A percentile compares a stretch with the other conserved stretches of the same genome.
phyloP scores from a whole-genome alignment of 92 coral and sea anemone species.

The Virgularia gustaviana region DNA sequence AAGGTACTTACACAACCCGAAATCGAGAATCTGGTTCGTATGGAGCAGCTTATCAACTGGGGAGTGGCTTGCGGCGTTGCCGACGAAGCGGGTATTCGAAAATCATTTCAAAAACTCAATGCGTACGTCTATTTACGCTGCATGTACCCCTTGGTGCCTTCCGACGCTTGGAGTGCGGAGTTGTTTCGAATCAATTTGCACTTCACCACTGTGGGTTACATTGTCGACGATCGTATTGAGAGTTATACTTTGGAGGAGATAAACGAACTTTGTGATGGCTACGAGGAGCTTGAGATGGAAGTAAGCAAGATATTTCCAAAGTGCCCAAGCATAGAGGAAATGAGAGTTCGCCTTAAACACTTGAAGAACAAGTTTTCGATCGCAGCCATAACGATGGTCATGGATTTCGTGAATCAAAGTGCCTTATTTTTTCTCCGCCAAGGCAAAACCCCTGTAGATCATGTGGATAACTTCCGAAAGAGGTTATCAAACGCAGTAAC shows the following conservation, averaged over 20 bases:
- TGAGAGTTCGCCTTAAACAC: neutral
- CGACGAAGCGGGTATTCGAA: neutral
- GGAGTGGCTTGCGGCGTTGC: neutral
- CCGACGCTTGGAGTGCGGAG: neutral
- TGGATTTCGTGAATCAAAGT: neutral
- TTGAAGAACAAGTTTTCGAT: neutral
- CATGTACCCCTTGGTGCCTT: neutral
- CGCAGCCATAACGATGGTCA: neutral
- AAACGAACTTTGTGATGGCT: neutral
- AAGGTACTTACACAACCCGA: neutral
- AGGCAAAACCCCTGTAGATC: neutral
- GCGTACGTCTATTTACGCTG: neutral
- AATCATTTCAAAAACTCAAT: neutral
- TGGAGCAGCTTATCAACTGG: neutral
- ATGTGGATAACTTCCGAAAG: neutral
- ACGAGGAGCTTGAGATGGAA: neutral
- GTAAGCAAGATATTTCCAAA: neutral
- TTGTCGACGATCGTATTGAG: neutral
- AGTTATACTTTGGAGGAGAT: neutral
- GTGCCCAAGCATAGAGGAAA: neutral
- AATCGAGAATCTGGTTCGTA: neutral
- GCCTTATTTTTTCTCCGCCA: neutral
- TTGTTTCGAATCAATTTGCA: neutral
- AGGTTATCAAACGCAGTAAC: neutral
- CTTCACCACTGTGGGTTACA: neutral